Percentiles rank a stretch among this genome's conserved stretches.
Conservation (phyloP, 2,888 invertebrate genomes). For the Ethmia dodecea region DNA sequence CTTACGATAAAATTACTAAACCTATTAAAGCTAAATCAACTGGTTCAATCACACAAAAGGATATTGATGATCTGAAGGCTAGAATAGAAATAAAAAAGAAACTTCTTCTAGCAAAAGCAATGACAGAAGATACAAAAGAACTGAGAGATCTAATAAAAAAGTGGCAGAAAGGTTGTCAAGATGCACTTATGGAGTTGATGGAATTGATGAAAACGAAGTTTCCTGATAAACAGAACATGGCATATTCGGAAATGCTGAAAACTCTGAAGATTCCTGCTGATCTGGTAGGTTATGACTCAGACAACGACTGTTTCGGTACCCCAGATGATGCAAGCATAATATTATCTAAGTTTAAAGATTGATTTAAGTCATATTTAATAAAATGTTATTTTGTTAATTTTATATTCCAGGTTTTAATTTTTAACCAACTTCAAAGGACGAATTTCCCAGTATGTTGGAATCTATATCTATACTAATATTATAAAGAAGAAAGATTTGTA, state of each 20-base stretch:
- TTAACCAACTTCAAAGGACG: no score
- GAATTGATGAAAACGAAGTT: conserved; percentile 57
- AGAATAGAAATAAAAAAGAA: conserved; percentile 63
- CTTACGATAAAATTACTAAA: conserved; percentile 51
- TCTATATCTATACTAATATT: no score
- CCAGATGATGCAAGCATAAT: conserved; percentile 52
- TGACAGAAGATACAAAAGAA: conserved; percentile 64
- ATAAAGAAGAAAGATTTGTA: no score
- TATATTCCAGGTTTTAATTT: no score
- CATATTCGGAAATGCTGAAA: conserved; percentile 64
- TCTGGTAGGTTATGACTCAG: conserved; percentile 67
- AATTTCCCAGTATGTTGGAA: no score
- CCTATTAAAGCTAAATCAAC: conserved; percentile 60
- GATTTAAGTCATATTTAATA: no score
- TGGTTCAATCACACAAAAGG: conserved; percentile 61
- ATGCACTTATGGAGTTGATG: conserved; percentile 68
- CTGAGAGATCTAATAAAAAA: conserved; percentile 63
- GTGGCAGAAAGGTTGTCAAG: conserved; percentile 75
- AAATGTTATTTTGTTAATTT: no score
- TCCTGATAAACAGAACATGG: conserved; percentile 55
- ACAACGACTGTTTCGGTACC: conserved; percentile 65
- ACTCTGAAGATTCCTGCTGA: conserved; percentile 65
- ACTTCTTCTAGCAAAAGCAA: conserved; percentile 45
- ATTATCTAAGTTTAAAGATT: conserved; percentile 41
- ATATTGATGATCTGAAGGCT: conserved; percentile 56